Base-by-base conservation (phyloP, 2,888 invertebrate genomes). In the Drosophila birchii region DNA sequence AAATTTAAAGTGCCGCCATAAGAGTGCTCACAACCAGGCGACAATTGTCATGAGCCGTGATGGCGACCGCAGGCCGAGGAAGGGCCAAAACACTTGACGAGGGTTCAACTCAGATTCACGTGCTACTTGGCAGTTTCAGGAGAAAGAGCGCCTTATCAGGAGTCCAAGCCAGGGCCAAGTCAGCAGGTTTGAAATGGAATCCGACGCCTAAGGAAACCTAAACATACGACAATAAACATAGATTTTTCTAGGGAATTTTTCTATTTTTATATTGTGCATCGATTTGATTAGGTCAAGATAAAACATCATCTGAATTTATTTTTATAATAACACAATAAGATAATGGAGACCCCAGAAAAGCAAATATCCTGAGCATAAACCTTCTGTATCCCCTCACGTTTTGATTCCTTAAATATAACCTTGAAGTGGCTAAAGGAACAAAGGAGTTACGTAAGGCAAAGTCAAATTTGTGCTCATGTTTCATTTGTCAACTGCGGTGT, bases 401-500 rank as follows among this genome's bases (percentile, higher is more conserved):
- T 16, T 9, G 41, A 34, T 36, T 57, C 14, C n/a, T 14, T 34
- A 32, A 58, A 36, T 36, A 14, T 58, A 14, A 29, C 18, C 38
- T 51, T 18, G 5, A 51, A 59, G 20, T 11, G 16, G 23, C 51
- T 53, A 53, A 53, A 11, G 51, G 3, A 53, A 38, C 51, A 36
- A 36, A 58, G 47, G 41, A 47, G 56, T 26, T 49, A 45, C 38
- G 55, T 53, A 18, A 20, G 68, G 71, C 76, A 34, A 39, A 70
- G 68, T 77, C 85, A 77, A 80, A 80, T 80, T 76, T 75, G 67
- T 66, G 74, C 72, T 75, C 75, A 78, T 78, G 82, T 80, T 84
- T 81, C 86, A 86, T 88, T 86, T 86, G 89, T 86, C 86, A 86
- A 87, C 75, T 76, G 80, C 67, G 67, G 58, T 56, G 43, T 29